Evolutionary conservation across 2,113 vertebrate species (phyloP).

Genomic region (Monopterus albus): DNA sequence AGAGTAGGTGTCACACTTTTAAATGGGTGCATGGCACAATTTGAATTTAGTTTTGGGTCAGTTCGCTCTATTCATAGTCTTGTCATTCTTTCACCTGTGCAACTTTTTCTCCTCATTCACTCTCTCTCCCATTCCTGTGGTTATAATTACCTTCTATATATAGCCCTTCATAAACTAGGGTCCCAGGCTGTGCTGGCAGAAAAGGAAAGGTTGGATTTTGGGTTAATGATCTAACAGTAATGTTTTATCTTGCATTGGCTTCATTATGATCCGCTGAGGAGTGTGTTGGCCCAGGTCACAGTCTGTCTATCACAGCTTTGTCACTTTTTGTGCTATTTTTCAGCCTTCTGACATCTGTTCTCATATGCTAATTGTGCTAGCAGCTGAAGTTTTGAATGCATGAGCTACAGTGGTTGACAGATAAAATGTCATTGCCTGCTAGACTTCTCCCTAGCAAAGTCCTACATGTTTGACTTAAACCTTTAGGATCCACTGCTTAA

Average conservation of each 20-base stretch:
- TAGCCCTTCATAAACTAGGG: slow-evolving; percentile 49
- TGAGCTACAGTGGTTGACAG: no score
- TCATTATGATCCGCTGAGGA: slow-evolving; percentile 37
- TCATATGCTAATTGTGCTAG: no score
- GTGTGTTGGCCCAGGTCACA: slow-evolving; percentile 58
- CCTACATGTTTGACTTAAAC: not conserved
- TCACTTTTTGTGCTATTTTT: slow-evolving; percentile 18
- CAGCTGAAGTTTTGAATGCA: no score
- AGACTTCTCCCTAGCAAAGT: no score
- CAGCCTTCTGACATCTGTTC: no score
- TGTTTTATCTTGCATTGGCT: slow-evolving; percentile 28
- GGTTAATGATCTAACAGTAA: slow-evolving; percentile 67
- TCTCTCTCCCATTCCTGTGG: slow-evolving; percentile 24
- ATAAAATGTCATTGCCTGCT: no score
- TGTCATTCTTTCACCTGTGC: slow-evolving; percentile 48
- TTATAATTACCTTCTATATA: slow-evolving; percentile 76
- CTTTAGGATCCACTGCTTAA: no score
- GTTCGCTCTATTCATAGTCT: slow-evolving; percentile 65
- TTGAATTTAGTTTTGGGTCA: slow-evolving; percentile 68
- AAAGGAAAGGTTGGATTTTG: slow-evolving; percentile 69
- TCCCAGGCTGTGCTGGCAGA: slow-evolving; percentile 40
- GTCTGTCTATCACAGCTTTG: not conserved
- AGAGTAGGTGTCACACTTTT: slow-evolving; percentile 57
- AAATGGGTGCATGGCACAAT: slow-evolving; percentile 46
- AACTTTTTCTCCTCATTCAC: slow-evolving; percentile 8